Percentiles rank a stretch among this genome's conserved stretches.
Evolutionary conservation across 1,140 invertebrate genomes (phyloP).

Genomic region (Cephus cinctus): DNA sequence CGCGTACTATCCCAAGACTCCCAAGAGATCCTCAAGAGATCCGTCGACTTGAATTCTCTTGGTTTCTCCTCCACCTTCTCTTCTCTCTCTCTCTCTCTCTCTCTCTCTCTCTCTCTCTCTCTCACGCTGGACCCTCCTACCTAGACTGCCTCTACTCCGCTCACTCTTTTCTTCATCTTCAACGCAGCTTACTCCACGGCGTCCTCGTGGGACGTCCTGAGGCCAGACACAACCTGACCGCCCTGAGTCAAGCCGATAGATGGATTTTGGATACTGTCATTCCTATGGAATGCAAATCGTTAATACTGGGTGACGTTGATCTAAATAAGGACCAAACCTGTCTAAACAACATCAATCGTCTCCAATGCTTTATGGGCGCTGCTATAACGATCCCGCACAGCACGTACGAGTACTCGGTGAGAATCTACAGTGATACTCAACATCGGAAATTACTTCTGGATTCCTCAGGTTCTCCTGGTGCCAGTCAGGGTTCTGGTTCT

Average conservation of each 20-base stretch:
- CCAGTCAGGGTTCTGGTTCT: too few species aligned
- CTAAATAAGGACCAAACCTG: not conserved
- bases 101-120: not conserved
- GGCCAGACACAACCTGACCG: not conserved
- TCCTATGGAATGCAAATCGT: not conserved
- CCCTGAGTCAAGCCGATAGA: not conserved
- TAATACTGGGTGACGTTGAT: not conserved
- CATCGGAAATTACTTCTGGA: too few species aligned
- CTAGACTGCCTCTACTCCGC: not conserved
- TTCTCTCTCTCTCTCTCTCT: not conserved
- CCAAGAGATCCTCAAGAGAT: not conserved
- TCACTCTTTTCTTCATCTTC: not conserved
- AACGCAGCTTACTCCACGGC: not conserved
- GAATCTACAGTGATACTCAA: too few species aligned
- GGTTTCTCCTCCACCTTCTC: not conserved
- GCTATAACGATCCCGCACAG: too few species aligned
- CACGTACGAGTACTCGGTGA: too few species aligned
- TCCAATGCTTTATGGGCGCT: too few species aligned
- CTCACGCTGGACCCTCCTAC: not conserved
- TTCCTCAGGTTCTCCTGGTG: too few species aligned
- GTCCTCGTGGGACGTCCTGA: not conserved
- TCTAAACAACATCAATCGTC: too few species aligned
- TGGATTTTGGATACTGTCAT: not conserved
- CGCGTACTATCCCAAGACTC: conserved; percentile 1
- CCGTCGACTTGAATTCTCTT: not conserved